Percentiles rank a stretch among this genome's conserved stretches.
These are phyloP conservation scores for Rhinoderma darwinii DNA, from an alignment of 2,113 vertebrate species.

Conservation along the genomic window DNA sequence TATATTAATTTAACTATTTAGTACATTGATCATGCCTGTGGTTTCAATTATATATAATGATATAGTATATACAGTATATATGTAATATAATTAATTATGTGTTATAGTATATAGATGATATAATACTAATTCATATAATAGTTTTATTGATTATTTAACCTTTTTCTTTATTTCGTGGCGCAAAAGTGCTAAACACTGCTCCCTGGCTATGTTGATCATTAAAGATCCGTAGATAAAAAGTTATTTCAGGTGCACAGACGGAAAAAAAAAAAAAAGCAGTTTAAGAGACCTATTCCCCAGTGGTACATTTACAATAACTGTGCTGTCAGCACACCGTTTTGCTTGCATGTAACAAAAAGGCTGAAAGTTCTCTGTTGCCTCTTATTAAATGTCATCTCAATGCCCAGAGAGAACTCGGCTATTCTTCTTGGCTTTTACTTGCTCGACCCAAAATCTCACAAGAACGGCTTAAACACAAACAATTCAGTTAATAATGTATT, in stretches of 20 bases:
- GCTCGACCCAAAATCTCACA: not conserved
- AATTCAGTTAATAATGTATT: not conserved
- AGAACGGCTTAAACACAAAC: not conserved
- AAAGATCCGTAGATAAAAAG: conserved; percentile 24
- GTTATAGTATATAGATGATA: not conserved
- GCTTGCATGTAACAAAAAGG: conserved; percentile 44
- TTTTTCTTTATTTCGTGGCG: not conserved
- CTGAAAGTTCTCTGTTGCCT: conserved; percentile 7
- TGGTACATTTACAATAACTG: conserved; percentile 25
- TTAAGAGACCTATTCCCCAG: conserved; percentile 54
- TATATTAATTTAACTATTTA: no score
- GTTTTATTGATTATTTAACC: not conserved
- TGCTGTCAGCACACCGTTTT: conserved; percentile 46
- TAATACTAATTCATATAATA: not conserved
- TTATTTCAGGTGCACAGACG: conserved; percentile 60
- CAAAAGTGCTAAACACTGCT: not conserved
- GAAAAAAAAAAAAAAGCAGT: conserved; percentile 61
- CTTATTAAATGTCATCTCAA: conserved; percentile 44
- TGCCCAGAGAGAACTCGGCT: conserved; percentile 4
- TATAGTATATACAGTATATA: no score
- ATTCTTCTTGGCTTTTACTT: conserved; percentile 11
- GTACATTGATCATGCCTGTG: no score
- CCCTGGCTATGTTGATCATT: not conserved
- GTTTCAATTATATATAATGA: no score
- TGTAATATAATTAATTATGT: not conserved